Evolutionary conservation across 2,888 invertebrate species (phyloP).

Genomic region (Pinctada fucata): DNA sequence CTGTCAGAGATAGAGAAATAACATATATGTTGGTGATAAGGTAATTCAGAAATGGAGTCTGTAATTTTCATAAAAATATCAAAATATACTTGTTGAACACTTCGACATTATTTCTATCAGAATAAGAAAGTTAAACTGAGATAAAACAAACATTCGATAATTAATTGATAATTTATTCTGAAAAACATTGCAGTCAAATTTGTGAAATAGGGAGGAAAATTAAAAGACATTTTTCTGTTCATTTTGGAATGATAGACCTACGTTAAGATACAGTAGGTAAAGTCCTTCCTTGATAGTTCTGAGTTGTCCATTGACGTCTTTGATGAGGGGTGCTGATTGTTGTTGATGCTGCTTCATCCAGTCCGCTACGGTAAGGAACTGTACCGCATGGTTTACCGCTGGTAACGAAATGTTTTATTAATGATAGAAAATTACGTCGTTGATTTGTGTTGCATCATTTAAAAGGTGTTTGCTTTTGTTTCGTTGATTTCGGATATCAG

Average conservation of each 20-base stretch:
- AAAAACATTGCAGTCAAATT: too few species aligned
- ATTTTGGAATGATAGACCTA: slow-evolving; percentile 5
- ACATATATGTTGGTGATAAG: neutral
- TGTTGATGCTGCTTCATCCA: neutral
- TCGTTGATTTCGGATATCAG: too few species aligned
- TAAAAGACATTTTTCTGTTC: too few species aligned
- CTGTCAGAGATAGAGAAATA: slow-evolving; percentile 4
- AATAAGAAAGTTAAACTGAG: too few species aligned
- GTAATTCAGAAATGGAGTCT: neutral
- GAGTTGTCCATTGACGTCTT: slow-evolving; percentile 11
- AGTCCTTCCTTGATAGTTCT: slow-evolving; percentile 18
- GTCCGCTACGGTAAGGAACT: slow-evolving; percentile 12
- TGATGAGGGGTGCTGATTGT: neutral
- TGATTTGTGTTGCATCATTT: too few species aligned
- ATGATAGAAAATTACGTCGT: too few species aligned
- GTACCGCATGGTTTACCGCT: neutral
- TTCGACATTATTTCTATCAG: neutral
- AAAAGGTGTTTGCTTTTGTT: too few species aligned
- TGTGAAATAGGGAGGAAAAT: too few species aligned
- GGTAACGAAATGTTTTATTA: too few species aligned
- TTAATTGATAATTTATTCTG: too few species aligned
- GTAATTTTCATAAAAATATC: neutral
- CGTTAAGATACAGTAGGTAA: slow-evolving; percentile 37
- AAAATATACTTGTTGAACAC: too few species aligned
- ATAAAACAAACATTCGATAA: too few species aligned